Conservation (phyloP, 2,888 invertebrate genomes). For the Ophion obscuratus region DNA sequence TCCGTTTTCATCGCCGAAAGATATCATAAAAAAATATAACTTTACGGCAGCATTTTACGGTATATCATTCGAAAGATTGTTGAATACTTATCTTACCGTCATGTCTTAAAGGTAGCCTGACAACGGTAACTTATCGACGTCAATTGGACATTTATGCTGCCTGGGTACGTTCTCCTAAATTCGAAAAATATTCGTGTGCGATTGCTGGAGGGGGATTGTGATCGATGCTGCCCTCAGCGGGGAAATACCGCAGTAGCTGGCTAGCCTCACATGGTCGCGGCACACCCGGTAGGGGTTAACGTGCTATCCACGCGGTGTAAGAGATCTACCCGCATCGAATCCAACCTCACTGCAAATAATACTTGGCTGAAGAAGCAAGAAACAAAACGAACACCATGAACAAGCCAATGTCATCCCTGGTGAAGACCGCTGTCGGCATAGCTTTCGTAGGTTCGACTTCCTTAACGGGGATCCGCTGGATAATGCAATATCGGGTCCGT, state of each 20-base stretch:
- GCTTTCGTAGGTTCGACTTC: constrained; percentile 86
- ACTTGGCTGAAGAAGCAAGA: background rate
- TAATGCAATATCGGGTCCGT: constrained; percentile 86
- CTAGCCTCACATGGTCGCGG: background rate
- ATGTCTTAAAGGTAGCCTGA: no score
- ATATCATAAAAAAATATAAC: no score
- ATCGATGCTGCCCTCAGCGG: constrained; percentile 34
- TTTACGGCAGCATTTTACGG: no score
- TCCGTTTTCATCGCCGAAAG: no score
- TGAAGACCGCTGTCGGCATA: constrained; percentile 88
- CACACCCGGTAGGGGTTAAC: background rate
- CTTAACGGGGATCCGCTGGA: constrained; percentile 85
- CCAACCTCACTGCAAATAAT: background rate
- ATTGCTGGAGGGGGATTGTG: background rate
- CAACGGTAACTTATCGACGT: no score
- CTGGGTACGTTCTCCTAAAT: no score
- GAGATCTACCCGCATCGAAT: background rate
- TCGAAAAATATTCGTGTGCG: no score
- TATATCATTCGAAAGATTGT: no score
- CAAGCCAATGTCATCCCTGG: constrained; percentile 85
- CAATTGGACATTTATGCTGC: no score
- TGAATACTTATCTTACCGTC: no score
- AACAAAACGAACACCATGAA: constrained; percentile 65
- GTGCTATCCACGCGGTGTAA: background rate
- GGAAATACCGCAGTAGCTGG: background rate